Percentiles rank a stretch among this genome's conserved stretches.
phyloP scores from a whole-genome alignment of 64 coral and sea anemone species.

The Pocillopora damicornis region DNA sequence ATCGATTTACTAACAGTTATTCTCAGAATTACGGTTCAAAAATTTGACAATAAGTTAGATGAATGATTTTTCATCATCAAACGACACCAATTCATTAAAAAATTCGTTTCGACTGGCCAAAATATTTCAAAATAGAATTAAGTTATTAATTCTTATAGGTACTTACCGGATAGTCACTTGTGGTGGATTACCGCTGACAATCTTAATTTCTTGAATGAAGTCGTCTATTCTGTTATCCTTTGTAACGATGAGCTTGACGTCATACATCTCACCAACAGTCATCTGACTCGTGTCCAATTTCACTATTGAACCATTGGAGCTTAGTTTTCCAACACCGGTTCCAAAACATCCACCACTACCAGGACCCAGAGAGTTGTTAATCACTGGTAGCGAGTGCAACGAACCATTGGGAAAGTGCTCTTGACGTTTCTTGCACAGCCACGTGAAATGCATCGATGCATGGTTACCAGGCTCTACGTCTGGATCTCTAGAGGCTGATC shows the following conservation, averaged over 20 bases:
- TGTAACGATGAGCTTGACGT: constrained; percentile 39
- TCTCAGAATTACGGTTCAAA: no score
- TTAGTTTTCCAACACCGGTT: constrained; percentile 53
- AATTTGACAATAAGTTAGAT: no score
- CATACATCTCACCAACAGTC: constrained; percentile 1
- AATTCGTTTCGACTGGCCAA: not conserved
- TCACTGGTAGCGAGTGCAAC: not conserved
- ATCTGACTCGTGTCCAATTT: constrained; percentile 23
- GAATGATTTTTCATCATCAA: no score
- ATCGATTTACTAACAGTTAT: no score
- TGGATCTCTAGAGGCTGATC: constrained; percentile 41
- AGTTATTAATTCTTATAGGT: not conserved
- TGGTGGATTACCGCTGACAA: constrained; percentile 55
- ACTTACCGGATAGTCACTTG: not conserved
- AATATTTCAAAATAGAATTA: not conserved
- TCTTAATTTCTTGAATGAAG: constrained; percentile 43
- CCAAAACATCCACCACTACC: constrained; percentile 47
- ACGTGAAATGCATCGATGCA: constrained; percentile 47
- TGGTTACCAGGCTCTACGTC: constrained; percentile 15
- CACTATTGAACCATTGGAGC: not conserved
- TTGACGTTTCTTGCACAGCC: constrained; percentile 60
- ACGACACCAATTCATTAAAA: not conserved
- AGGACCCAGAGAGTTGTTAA: not conserved
- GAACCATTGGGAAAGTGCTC: constrained; percentile 28
- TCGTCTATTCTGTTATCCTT: not conserved